Percentiles rank a stretch among this genome's conserved stretches.
Conservation (phyloP, 1,140 invertebrate species). For the Ylistrum balloti region DNA sequence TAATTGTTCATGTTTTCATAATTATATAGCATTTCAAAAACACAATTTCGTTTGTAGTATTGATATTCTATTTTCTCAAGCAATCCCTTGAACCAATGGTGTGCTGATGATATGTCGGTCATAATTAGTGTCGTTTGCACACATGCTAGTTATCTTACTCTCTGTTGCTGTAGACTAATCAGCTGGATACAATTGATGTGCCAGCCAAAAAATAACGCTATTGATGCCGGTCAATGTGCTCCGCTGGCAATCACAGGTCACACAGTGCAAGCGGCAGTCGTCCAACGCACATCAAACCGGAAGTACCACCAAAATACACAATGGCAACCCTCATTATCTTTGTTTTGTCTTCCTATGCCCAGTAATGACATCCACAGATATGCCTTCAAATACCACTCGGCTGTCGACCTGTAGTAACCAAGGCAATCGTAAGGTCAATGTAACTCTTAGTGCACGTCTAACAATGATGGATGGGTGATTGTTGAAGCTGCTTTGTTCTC, state of each 20-base stretch:
- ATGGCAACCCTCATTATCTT: not conserved
- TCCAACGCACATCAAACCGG: not conserved
- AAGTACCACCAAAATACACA: conserved; percentile 26
- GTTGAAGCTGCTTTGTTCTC: not conserved
- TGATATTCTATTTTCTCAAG: too few species aligned
- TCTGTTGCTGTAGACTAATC: not conserved
- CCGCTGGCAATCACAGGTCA: not conserved
- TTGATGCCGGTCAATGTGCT: not conserved
- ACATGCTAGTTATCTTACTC: not conserved
- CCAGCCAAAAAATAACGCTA: not conserved
- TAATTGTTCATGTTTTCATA: too few species aligned
- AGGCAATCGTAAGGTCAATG: not conserved
- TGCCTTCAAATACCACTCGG: not conserved
- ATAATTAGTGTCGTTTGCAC: not conserved
- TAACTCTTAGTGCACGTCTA: not conserved
- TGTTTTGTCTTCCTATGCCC: not conserved
- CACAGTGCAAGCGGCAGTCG: not conserved
- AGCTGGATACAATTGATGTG: not conserved
- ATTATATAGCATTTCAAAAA: too few species aligned
- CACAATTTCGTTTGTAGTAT: too few species aligned
- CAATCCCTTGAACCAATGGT: not conserved
- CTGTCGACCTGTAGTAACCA: not conserved
- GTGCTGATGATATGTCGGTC: not conserved
- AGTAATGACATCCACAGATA: not conserved
- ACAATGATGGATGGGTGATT: not conserved